Conservation (phyloP, 2,797 vertebrate species). For the Platyrinchus mystaceus region DNA sequence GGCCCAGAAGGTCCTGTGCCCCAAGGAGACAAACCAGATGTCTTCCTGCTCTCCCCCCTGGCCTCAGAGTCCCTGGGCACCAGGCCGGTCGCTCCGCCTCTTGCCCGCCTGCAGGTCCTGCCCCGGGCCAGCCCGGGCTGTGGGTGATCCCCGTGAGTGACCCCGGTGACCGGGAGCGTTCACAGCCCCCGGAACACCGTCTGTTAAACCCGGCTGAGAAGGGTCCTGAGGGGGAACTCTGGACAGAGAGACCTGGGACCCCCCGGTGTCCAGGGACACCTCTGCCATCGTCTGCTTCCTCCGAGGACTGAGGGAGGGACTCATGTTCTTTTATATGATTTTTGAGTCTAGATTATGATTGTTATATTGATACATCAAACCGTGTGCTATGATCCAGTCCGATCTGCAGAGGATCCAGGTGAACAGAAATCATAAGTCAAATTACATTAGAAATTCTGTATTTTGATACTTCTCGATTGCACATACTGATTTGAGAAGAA, state of each 20-base stretch:
- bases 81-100: fast-evolving
- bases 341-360: neutral
- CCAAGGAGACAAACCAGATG: neutral
- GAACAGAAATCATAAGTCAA: neutral
- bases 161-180: fast-evolving
- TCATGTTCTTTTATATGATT: fast-evolving
- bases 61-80: neutral
- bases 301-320: too few relatives aligned
- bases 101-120: fast-evolving
- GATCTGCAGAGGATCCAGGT: neutral
- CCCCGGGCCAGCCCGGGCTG: neutral
- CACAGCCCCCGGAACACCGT: too few relatives aligned
- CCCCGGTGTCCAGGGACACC: fast-evolving
- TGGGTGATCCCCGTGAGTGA: too few relatives aligned
- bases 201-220: too few relatives aligned
- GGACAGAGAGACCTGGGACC: neutral
- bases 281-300: neutral
- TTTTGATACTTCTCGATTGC: neutral
- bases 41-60: neutral
- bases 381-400: fast-evolving
- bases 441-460: neutral
- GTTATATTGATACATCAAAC: neutral
- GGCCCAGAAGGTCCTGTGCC: neutral
- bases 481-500: neutral
- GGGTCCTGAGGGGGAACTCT: neutral